Conservation (phyloP, 2,888 invertebrate genomes). For the Parascotia fuliginaria region DNA sequence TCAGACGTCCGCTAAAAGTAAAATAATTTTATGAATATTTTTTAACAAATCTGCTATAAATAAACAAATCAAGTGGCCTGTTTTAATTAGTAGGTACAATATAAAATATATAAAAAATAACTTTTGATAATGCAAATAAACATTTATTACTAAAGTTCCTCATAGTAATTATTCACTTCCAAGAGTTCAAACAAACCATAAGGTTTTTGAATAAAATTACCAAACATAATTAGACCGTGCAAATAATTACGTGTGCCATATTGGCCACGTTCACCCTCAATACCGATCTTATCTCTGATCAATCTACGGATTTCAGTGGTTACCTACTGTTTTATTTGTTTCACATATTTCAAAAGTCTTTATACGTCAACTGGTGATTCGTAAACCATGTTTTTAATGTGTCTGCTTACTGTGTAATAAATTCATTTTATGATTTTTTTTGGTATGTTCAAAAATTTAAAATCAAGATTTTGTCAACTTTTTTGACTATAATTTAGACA, state of each 20-base stretch:
- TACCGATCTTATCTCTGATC: slow-evolving; percentile 38
- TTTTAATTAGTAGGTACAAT: background rate
- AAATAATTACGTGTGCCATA: slow-evolving; percentile 60
- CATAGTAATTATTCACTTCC: slow-evolving; percentile 12
- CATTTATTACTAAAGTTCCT: background rate
- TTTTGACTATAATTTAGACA: no score
- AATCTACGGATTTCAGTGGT: slow-evolving; percentile 18
- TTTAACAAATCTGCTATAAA: no score
- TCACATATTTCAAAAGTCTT: background rate
- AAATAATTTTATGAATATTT: no score
- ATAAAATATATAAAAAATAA: background rate
- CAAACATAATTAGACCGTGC: slow-evolving; percentile 60
- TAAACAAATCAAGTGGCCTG: no score
- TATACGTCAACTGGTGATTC: no score
- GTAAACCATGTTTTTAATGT: no score
- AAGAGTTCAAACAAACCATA: slow-evolving; percentile 51
- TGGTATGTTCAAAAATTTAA: no score
- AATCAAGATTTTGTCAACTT: no score
- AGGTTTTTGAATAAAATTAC: slow-evolving; percentile 71
- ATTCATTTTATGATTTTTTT: no score
- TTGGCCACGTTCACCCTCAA: slow-evolving; percentile 54
- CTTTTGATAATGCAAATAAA: background rate
- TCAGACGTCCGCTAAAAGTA: no score
- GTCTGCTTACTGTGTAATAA: no score
- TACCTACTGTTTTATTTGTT: background rate